phyloP scores from a whole-genome alignment of 1,140 invertebrate species.

The Meloidogyne floridensis region DNA sequence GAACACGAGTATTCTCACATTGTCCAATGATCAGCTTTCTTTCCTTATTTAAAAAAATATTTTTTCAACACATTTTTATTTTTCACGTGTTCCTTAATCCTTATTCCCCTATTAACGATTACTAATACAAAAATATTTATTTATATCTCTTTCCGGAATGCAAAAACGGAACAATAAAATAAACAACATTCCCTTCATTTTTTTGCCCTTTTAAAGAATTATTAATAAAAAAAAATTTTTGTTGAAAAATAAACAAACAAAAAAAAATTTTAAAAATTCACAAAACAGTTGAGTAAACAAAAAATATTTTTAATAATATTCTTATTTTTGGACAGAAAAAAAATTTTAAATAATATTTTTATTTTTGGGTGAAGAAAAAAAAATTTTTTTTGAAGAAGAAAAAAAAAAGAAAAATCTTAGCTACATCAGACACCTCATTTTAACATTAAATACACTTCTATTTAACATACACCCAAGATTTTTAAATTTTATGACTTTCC shows the following conservation, averaged over 20 bases:
- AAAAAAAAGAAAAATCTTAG: not conserved
- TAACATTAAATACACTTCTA: too few species aligned
- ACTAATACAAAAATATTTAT: not conserved
- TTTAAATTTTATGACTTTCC: too few species aligned
- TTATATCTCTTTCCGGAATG: conserved; percentile 6
- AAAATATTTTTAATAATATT: conserved; percentile 6
- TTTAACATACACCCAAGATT: too few species aligned
- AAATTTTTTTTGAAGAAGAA: too few species aligned
- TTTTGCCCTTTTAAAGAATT: not conserved
- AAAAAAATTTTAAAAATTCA: not conserved
- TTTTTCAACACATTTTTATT: not conserved
- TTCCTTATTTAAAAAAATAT: too few species aligned
- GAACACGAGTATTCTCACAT: not conserved
- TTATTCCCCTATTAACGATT: not conserved
- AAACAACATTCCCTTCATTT: not conserved
- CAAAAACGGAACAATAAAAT: conserved; percentile 2
- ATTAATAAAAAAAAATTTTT: not conserved
- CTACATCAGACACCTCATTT: too few species aligned
- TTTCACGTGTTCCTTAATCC: not conserved
- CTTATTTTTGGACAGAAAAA: not conserved
- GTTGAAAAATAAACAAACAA: not conserved
- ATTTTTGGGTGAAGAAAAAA: too few species aligned
- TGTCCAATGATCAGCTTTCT: too few species aligned
- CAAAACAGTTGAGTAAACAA: not conserved
- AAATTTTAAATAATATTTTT: not conserved